These are phyloP conservation scores for Sesamia nonagrioides DNA, from an alignment of 1,140 invertebrate species.

Conservation along the genomic window DNA sequence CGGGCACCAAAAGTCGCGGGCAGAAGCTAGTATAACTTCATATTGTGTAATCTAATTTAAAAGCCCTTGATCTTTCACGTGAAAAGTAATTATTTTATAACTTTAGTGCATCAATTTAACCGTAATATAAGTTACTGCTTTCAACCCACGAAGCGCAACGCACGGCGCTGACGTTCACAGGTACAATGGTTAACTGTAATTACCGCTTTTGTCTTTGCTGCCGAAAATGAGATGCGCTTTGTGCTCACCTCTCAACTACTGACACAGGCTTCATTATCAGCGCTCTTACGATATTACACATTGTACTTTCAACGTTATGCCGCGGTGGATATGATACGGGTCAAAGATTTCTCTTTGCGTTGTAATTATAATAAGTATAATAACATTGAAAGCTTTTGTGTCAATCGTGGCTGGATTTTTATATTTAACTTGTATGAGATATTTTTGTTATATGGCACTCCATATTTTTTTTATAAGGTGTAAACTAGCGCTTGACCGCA, in stretches of 20 bases:
- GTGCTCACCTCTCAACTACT: conserved; percentile 64
- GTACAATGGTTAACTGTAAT: conserved; percentile 77
- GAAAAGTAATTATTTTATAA: conserved; percentile 37
- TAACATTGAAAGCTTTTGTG: conserved; percentile 2
- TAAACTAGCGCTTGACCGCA: no score
- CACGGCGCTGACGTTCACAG: conserved; percentile 16
- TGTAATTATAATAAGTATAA: conserved; percentile 41
- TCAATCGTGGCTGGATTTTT: conserved; percentile 26
- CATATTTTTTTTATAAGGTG: no score
- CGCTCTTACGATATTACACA: conserved; percentile 52
- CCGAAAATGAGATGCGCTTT: conserved; percentile 77
- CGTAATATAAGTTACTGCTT: conserved; percentile 37
- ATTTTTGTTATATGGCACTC: no score
- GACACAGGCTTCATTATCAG: conserved; percentile 63
- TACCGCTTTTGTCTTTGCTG: conserved; percentile 80
- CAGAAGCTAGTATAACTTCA: neutral
- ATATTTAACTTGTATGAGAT: neutral
- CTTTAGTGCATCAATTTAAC: conserved; percentile 27
- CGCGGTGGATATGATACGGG: conserved; percentile 52
- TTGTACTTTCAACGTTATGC: conserved; percentile 22
- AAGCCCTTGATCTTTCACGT: neutral
- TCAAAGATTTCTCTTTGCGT: conserved; percentile 56
- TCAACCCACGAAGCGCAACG: conserved; percentile 46
- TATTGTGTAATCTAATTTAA: conserved; percentile 1
- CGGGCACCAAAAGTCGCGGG: no score